phyloP scores from a whole-genome alignment of 2,113 vertebrate genomes.

The Sinosuthora webbiana region DNA sequence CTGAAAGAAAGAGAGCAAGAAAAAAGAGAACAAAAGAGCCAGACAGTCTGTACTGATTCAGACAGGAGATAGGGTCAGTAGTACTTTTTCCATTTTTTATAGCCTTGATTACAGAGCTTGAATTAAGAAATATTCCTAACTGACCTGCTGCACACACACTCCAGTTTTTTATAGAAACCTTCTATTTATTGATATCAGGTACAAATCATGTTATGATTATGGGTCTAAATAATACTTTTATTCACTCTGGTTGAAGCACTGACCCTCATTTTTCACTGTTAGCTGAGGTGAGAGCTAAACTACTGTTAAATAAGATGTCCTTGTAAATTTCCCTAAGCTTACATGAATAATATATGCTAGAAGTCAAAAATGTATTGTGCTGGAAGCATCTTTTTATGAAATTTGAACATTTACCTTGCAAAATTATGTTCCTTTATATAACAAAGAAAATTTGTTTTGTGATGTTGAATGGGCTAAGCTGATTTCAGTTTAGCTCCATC shows the following conservation, averaged over 20 bases:
- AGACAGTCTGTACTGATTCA: conserved; percentile 29
- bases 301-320: background rate
- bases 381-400: background rate
- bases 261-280: background rate
- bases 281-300: background rate
- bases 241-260: background rate
- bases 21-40: conserved; percentile 9
- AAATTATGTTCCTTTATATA: background rate
- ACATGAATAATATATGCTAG: background rate
- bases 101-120: background rate
- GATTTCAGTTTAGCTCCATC: background rate
- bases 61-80: background rate
- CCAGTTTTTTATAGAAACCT: background rate
- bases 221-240: background rate
- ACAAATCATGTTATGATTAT: background rate
- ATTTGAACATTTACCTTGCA: background rate
- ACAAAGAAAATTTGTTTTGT: background rate
- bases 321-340: background rate
- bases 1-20: conserved; percentile 1
- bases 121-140: background rate
- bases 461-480: background rate
- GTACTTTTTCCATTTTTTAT: conserved; percentile 6
- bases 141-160: background rate
- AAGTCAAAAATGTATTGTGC: background rate
- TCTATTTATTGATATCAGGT: background rate